Base-by-base conservation (phyloP, 2,113 vertebrate genomes). In the Nannospalax galili region DNA sequence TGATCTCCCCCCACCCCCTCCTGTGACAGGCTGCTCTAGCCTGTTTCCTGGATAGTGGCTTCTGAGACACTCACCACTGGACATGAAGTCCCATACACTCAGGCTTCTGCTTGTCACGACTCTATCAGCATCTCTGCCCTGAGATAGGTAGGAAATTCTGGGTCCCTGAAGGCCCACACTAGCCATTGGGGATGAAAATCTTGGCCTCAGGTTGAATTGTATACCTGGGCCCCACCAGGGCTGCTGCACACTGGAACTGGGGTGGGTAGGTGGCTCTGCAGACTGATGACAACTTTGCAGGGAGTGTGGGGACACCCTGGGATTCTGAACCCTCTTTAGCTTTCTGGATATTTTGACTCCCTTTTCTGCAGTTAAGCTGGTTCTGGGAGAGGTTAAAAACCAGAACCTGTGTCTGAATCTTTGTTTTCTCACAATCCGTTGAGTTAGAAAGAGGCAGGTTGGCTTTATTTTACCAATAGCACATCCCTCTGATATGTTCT, bases 281-380 rank as follows among this genome's bases (percentile, higher is more conserved):
- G 20, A 69, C 7, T 20, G 40, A 30, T 5, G 19, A 4, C 19
- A 37, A 78, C 75, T 30, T 90, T 37, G 24, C 11, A 73, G 32
- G 7, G 10, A 4, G 19, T 11, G 5, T 75, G 28, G 42, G 26
- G 42, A 75, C 3, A 17, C 42, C 12, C 42, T 75, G 40, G 30
- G 28, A 62, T 81, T 91, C 84, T 93, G 72, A 30, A n/a, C 37
- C 73, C 35, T 40, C 42, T 56, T 95, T 91, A 67, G 62, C 26
- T 89, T 2, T 78, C 40, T 92, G 24, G 22, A 81, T 56, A 28
- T n/a, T 42, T 69, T 64, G 75, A 5, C 26, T 69, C 35, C 11
- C 45, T 73, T 78, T 56, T 58, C 35, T 87, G 35, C 5, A 62
- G 0, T 32, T 9, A 37, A n/a, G 22, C 88, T 72, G 7, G 58